Conservation (phyloP, 2,888 invertebrate species). For the Netelia inedita region DNA sequence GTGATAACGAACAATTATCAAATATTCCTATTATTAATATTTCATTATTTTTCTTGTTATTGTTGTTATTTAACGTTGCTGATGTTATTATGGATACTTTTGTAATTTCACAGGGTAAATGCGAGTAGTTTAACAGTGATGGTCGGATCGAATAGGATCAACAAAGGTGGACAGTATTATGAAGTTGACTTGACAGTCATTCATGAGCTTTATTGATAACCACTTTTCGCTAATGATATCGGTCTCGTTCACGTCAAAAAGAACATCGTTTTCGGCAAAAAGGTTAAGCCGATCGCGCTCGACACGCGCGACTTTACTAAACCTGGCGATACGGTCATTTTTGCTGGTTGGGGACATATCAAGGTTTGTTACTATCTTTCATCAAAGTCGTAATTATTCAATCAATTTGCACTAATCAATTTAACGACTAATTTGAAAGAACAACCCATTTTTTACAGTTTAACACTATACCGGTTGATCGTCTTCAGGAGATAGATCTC, state of each 20-base stretch:
- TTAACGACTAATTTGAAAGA: neutral
- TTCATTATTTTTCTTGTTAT: neutral
- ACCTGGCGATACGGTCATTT: neutral
- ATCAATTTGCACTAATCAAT: no score
- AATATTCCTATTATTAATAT: no score
- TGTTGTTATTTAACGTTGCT: neutral
- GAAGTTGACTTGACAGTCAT: neutral
- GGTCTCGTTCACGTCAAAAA: neutral
- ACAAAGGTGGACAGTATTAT: neutral
- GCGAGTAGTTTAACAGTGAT: neutral
- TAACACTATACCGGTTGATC: slow-evolving; percentile 70
- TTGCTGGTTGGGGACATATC: slow-evolving; percentile 77
- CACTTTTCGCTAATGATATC: neutral
- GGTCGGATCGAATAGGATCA: neutral
- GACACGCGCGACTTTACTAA: neutral
- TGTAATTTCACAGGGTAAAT: neutral
- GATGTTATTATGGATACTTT: neutral
- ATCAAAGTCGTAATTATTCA: neutral
- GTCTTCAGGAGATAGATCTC: slow-evolving; percentile 73
- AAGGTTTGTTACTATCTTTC: slow-evolving; percentile 62
- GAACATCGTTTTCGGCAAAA: neutral
- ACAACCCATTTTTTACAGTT: slow-evolving; percentile 60
- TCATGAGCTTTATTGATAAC: neutral
- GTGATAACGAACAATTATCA: neutral
- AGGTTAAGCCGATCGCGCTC: neutral